Evolutionary conservation across 2,888 invertebrate genomes (phyloP), one percentile per base, ranked within the genome.

Genomic region (Synanthedon vespiformis): DNA sequence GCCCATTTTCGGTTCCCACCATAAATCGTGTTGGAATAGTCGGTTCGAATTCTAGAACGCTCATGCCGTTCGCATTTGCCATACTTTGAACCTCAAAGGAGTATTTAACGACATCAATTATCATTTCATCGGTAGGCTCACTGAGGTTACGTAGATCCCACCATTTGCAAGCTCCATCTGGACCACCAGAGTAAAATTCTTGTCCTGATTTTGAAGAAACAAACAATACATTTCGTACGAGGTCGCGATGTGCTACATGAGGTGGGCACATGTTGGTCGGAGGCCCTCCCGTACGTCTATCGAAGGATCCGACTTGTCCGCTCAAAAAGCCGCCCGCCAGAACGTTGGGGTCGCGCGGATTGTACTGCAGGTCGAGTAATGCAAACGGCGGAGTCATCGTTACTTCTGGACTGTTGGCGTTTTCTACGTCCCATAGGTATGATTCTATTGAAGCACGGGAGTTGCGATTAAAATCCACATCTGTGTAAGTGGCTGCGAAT

Each of bases 361-460:
- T 95, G 79, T 94, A 97, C 74, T 94, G 95, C 53, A 96, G 74
- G 63, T 94, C 94, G 10, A 94, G 90, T 51, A 94, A 85, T 0
- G 94, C 89, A 14, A 91, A 89, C 48, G 90, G 89, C 0, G 95
- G 93, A 56, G 89, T 89, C 52, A 97, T 67, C 0, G 89, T 88
- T 48, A 91, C 75, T 52, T 92, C 90, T 0, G 96, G 95, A 55
- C 89, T 86, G 71, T 93, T 95, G 0, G 95, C 93, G 71, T 94
- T 95, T 72, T 95, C 95, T 89, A 95, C 89, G 82, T 97, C 94
- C 97, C 97, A 98, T 61, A 97, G 91, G 71, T 92, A 96, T 0
- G 72, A 68, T 1, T 58, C 52, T 13, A 64, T 16, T 0, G 72
- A 59, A 5, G 61, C 57, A 49, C 91, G 84, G 5, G 76, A 56